Evolutionary conservation across 1,140 invertebrate species (phyloP).

Genomic region (Rhagoletis pomonella): DNA sequence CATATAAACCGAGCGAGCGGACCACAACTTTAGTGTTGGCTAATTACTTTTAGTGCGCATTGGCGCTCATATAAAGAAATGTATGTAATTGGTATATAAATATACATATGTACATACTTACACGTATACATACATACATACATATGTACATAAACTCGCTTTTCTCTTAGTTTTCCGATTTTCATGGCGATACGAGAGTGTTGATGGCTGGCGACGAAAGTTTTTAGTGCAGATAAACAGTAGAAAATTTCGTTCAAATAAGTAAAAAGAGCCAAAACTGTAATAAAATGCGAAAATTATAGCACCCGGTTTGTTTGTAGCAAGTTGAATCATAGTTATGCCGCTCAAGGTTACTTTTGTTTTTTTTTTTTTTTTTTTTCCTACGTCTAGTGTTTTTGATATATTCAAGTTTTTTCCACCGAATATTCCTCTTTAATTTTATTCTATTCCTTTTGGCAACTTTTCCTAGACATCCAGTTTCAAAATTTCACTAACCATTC

Average conservation of each 20-base stretch:
- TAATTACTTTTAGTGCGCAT: slow-evolving; percentile 35
- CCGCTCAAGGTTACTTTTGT: not conserved
- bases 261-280: not conserved
- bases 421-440: not conserved
- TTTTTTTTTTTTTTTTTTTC: not conserved
- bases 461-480: not conserved
- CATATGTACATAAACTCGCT: too few species aligned
- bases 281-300: not conserved
- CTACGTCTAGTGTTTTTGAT: not conserved
- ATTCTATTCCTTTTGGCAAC: not conserved
- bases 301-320: not conserved
- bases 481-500: not conserved
- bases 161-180: not conserved
- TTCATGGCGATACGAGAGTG: not conserved
- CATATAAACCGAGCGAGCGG: not conserved
- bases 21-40: slow-evolving; percentile 22
- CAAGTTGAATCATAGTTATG: not conserved
- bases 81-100: not conserved
- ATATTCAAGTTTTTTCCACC: too few species aligned
- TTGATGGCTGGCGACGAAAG: slow-evolving; percentile 4
- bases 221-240: not conserved
- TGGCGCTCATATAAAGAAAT: not conserved
- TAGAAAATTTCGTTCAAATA: not conserved
- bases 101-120: not conserved
- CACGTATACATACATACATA: not conserved